Conservation (phyloP, 2,797 vertebrate species). For the Onychomys arenicola region DNA sequence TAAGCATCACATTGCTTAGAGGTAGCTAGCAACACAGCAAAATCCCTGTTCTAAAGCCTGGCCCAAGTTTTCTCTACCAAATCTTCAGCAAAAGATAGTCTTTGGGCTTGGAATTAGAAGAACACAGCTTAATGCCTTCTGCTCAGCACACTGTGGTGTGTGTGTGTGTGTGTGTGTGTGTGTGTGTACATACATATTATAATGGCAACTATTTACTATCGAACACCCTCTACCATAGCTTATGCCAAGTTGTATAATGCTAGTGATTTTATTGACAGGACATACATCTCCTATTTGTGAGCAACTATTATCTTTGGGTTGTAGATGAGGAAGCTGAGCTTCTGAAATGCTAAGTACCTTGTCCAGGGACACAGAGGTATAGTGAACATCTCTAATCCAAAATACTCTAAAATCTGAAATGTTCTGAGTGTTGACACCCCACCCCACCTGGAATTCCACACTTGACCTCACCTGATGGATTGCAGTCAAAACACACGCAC, state of each 20-base stretch:
- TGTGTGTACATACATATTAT: neutral
- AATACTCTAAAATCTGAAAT: neutral
- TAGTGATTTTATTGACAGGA: neutral
- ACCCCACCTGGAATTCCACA: neutral
- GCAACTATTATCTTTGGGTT: neutral
- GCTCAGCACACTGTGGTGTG: neutral
- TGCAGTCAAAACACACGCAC: neutral
- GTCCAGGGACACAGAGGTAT: neutral
- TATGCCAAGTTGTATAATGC: neutral
- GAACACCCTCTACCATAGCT: neutral
- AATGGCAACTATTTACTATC: neutral
- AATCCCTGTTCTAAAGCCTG: neutral
- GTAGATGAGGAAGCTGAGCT: neutral
- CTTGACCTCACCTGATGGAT: neutral
- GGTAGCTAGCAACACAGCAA: neutral
- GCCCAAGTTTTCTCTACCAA: neutral
- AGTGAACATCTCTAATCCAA: neutral
- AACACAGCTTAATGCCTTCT: neutral
- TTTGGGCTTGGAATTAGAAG: neutral
- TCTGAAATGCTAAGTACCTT: neutral
- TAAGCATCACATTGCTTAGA: neutral
- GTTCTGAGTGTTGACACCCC: neutral
- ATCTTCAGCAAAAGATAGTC: neutral
- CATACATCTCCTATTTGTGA: neutral
- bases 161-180: neutral